A percentile compares a stretch with the other conserved stretches of the same genome.
Evolutionary conservation across 2,888 invertebrate genomes (phyloP).

Genomic region (Calameuta idolon): DNA sequence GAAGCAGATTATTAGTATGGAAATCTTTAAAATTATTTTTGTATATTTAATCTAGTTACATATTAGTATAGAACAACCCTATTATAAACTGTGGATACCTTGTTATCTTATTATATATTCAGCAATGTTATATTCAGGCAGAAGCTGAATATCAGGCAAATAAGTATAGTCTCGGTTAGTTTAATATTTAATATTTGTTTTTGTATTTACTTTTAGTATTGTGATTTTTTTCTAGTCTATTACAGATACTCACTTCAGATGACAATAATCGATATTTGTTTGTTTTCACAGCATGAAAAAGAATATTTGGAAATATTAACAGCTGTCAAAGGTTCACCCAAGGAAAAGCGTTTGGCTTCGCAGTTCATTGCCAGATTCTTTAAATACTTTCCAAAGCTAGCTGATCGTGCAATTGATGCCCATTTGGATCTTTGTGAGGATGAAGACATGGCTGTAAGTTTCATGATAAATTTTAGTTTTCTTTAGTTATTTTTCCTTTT

Average conservation of each 20-base stretch:
- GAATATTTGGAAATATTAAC: constrained; percentile 89
- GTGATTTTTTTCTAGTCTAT: too few relatives aligned
- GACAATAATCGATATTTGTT: not conserved
- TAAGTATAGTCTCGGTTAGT: too few relatives aligned
- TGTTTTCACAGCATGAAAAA: constrained; percentile 80
- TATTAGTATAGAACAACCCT: too few relatives aligned
- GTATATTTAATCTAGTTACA: too few relatives aligned
- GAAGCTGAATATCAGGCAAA: too few relatives aligned
- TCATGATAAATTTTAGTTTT: constrained; percentile 11
- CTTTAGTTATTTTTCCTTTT: not conserved
- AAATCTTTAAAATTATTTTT: too few relatives aligned
- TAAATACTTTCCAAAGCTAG: constrained; percentile 87
- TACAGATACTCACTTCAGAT: not conserved
- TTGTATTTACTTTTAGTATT: too few relatives aligned
- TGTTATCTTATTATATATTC: too few relatives aligned
- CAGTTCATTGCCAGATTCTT: constrained; percentile 97
- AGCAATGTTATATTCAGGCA: too few relatives aligned
- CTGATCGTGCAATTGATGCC: constrained; percentile 91
- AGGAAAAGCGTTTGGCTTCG: constrained; percentile 92
- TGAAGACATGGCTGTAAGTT: constrained; percentile 86
- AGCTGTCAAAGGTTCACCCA: constrained; percentile 88
- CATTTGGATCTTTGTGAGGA: constrained; percentile 96
- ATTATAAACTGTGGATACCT: too few relatives aligned
- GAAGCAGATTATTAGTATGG: too few relatives aligned
- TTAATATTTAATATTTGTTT: too few relatives aligned